Conservation (phyloP, 2,797 vertebrate genomes). For the Brachyrhaphis roseni region DNA sequence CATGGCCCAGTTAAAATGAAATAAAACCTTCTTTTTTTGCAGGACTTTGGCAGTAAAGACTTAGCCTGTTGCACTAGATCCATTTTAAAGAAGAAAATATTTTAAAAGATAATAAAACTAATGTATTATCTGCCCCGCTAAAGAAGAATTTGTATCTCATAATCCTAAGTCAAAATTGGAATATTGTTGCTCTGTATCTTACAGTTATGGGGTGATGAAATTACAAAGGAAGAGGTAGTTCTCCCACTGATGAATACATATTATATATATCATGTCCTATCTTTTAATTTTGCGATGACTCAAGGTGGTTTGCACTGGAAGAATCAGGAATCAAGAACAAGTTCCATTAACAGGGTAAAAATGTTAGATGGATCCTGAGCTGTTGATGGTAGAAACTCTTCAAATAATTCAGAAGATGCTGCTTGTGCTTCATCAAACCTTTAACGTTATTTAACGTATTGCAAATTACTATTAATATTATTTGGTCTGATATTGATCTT, state of each 20-base stretch:
- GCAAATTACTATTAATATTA: background rate
- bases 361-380: background rate
- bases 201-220: background rate
- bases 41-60: background rate
- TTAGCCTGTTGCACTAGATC: background rate
- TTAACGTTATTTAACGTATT: background rate
- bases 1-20: background rate
- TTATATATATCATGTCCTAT: background rate
- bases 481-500: background rate
- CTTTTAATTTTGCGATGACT: background rate
- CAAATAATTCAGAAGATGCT: background rate
- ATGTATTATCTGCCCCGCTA: background rate
- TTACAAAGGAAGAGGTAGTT: background rate
- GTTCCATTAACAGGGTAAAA: background rate
- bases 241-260: background rate
- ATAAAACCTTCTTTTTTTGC: background rate
- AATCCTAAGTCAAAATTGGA: background rate
- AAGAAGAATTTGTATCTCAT: background rate
- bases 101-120: background rate
- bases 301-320: background rate
- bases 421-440: too few species aligned
- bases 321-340: background rate
- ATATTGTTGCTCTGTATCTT: background rate
- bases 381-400: background rate
- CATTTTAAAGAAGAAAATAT: background rate